A percentile compares a stretch with the other conserved stretches of the same genome.
phyloP scores from a whole-genome alignment of 2,797 vertebrate species.

The Adrianichthys oophorus region DNA sequence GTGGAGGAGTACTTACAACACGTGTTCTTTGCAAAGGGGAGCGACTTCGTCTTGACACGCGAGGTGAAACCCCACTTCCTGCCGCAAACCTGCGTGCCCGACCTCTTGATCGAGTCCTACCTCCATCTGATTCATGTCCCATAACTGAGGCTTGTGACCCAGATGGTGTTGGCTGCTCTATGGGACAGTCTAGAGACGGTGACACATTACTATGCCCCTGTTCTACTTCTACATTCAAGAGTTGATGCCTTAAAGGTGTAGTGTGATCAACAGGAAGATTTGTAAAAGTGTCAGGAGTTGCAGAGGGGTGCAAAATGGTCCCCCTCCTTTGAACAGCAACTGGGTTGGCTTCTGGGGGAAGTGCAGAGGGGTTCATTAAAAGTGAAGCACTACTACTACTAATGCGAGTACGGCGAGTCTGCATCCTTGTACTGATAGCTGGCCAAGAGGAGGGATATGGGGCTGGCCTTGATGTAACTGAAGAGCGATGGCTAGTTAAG shows the following conservation, averaged over 20 bases:
- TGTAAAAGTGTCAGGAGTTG: slow-evolving; percentile 40
- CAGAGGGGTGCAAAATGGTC: slow-evolving; percentile 56
- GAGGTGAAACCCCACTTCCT: slow-evolving; percentile 69
- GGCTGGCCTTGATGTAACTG: slow-evolving; percentile 59
- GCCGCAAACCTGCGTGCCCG: slow-evolving; percentile 77
- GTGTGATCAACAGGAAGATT: slow-evolving; percentile 44
- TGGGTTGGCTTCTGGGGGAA: slow-evolving; percentile 36
- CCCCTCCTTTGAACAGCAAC: slow-evolving; percentile 61
- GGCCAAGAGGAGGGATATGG: slow-evolving; percentile 69
- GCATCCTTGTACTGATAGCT: slow-evolving; percentile 72
- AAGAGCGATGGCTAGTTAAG: slow-evolving; percentile 57
- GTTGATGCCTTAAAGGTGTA: slow-evolving; percentile 56
- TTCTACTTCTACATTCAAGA: slow-evolving; percentile 54
- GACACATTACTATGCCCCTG: slow-evolving; percentile 59
- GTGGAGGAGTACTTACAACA: slow-evolving; percentile 39
- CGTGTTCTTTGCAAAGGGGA: slow-evolving; percentile 82
- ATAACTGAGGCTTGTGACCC: slow-evolving; percentile 54
- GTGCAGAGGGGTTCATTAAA: slow-evolving; percentile 62
- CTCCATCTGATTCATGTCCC: slow-evolving; percentile 75
- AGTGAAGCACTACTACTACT: slow-evolving; percentile 64
- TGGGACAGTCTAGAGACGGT: slow-evolving; percentile 64
- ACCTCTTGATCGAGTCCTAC: slow-evolving; percentile 85
- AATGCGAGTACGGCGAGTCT: slow-evolving; percentile 78
- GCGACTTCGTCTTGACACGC: slow-evolving; percentile 84
- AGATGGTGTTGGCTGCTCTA: slow-evolving; percentile 67